phyloP scores from a whole-genome alignment of 2,113 vertebrate genomes.

The Neogobius melanostomus region DNA sequence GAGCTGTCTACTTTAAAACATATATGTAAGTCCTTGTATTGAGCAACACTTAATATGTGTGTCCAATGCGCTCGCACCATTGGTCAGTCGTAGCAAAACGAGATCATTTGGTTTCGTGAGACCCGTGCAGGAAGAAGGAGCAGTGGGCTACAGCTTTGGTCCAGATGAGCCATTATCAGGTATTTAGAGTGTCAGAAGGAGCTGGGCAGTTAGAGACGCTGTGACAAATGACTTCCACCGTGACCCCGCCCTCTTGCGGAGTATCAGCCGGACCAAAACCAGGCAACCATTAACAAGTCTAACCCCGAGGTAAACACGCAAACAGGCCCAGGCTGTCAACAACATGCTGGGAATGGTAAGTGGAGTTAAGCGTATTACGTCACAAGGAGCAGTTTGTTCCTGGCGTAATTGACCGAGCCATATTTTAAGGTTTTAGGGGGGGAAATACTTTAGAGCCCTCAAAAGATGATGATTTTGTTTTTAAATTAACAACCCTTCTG shows the following conservation, averaged over 20 bases:
- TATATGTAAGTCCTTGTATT: neutral
- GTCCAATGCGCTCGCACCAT: neutral
- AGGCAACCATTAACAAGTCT: constrained; percentile 55
- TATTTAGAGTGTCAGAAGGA: constrained; percentile 57
- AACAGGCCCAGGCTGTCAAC: constrained; percentile 24
- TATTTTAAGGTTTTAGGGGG: neutral
- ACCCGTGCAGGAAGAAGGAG: constrained; percentile 2
- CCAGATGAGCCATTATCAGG: constrained; percentile 66
- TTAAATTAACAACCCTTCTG: too few species aligned
- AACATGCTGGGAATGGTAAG: constrained; percentile 4
- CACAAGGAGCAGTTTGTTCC: neutral
- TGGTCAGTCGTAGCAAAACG: constrained; percentile 4
- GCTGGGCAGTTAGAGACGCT: constrained; percentile 30
- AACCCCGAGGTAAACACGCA: constrained; percentile 49
- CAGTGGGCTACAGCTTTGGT: constrained; percentile 53
- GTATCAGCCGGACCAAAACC: constrained; percentile 33
- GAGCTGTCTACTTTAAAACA: too few species aligned
- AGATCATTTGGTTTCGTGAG: neutral
- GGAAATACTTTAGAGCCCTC: too few species aligned
- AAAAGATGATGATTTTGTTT: too few species aligned
- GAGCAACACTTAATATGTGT: neutral
- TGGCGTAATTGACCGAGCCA: neutral
- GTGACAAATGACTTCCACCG: constrained; percentile 57
- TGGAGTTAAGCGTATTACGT: neutral
- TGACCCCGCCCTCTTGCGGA: constrained; percentile 35